Percentiles rank a stretch among this genome's conserved stretches.
phyloP scores from a whole-genome alignment of 2,113 vertebrate species.

The Alethe diademata region DNA sequence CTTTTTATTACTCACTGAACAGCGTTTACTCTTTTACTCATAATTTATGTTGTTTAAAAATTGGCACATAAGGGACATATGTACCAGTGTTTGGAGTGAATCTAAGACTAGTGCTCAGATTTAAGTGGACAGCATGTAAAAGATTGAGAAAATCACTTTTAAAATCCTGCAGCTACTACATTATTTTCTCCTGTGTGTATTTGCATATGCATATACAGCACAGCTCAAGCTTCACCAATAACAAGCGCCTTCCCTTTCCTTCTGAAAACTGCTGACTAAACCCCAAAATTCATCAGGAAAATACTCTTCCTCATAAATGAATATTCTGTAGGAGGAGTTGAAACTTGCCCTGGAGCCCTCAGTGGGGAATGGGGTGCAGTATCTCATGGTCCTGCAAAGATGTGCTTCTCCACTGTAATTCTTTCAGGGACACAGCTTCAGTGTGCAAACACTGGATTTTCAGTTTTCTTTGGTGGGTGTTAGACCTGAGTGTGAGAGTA shows the following conservation, averaged over 20 bases:
- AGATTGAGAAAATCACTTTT: slow-evolving; percentile 16
- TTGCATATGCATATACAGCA: fast-evolving
- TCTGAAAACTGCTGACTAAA: not conserved
- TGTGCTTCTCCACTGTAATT: not conserved
- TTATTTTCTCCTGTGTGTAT: not conserved
- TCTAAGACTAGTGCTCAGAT: not conserved
- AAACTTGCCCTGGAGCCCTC: not conserved
- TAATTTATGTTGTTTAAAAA: not conserved
- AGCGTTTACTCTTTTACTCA: not conserved
- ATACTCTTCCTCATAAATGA: fast-evolving
- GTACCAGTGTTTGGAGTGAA: not conserved
- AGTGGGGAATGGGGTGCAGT: not conserved
- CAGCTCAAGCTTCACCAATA: not conserved
- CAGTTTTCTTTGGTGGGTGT: not conserved
- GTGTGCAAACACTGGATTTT: not conserved
- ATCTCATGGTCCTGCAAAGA: not conserved
- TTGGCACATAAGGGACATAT: not conserved
- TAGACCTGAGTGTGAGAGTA: not conserved
- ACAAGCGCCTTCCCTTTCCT: not conserved
- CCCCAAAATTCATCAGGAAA: not conserved
- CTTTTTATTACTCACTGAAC: not conserved
- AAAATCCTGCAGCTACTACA: not conserved
- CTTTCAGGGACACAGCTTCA: not conserved
- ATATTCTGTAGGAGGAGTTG: not conserved
- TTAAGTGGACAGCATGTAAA: not conserved